Conservation (phyloP, 2,113 vertebrate species). For the Sphyrna mokarran region DNA sequence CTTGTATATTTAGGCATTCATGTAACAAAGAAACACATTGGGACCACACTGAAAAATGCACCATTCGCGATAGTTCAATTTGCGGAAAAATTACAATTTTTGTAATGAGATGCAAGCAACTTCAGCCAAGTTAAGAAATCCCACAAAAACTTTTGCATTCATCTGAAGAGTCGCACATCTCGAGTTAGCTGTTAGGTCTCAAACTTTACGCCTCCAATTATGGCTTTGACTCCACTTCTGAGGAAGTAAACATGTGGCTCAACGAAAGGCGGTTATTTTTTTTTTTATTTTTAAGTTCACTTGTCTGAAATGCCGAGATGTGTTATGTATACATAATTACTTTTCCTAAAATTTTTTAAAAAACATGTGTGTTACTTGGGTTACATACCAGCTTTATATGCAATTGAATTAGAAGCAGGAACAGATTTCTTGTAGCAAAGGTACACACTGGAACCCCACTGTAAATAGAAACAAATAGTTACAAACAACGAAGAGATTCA, state of each 20-base stretch:
- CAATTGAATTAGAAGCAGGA: constrained; percentile 86
- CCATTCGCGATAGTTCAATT: not conserved
- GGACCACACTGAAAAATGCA: not conserved
- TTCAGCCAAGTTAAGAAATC: not conserved
- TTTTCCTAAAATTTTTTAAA: not conserved
- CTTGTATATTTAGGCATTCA: not conserved
- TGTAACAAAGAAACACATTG: not conserved
- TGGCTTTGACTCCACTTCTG: not conserved
- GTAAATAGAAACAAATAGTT: constrained; percentile 44
- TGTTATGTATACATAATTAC: not conserved
- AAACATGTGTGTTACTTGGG: not conserved
- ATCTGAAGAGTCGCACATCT: constrained; percentile 41
- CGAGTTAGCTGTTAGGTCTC: not conserved
- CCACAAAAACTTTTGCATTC: not conserved
- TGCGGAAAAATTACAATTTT: not conserved
- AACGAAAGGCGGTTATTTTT: not conserved
- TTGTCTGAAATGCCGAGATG: not conserved
- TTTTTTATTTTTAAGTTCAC: not conserved
- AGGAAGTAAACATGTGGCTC: not conserved
- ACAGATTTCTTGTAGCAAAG: constrained; percentile 98
- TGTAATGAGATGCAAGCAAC: not conserved
- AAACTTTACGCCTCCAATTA: not conserved
- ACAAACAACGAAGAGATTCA: not conserved
- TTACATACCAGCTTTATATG: constrained; percentile 90
- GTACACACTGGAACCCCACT: constrained; percentile 97